Percentiles rank a stretch among this genome's conserved stretches.
Evolutionary conservation across 2,888 invertebrate species (phyloP).

Genomic region (Drosophila paramelanica): DNA sequence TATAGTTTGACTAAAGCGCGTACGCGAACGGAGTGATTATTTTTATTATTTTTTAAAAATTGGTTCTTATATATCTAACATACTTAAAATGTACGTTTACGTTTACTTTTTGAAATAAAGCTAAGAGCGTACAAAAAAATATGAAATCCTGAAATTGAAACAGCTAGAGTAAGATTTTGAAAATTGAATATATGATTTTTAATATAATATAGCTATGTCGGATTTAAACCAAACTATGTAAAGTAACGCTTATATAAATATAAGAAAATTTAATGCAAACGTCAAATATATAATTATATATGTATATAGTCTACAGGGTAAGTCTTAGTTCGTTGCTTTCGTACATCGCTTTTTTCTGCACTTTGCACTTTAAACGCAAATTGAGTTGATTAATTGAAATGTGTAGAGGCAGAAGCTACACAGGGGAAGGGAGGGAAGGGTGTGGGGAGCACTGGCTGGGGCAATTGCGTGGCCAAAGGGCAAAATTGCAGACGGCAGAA

Average conservation of each 20-base stretch:
- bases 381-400: constrained; percentile 80
- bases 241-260: neutral
- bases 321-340: neutral
- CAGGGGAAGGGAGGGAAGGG: neutral
- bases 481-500: constrained; percentile 79
- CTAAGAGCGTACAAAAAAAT: too few species aligned
- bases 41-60: too few species aligned
- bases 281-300: neutral
- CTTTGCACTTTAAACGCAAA: constrained; percentile 69
- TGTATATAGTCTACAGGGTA: constrained; percentile 2
- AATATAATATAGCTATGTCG: too few species aligned
- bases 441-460: constrained; percentile 5
- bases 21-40: too few species aligned
- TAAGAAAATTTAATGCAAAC: neutral
- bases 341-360: constrained; percentile 8
- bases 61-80: too few species aligned
- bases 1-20: too few species aligned
- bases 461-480: constrained; percentile 72
- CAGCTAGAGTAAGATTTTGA: too few species aligned
- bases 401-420: constrained; percentile 29
- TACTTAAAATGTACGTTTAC: too few species aligned
- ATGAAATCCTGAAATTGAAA: too few species aligned
- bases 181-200: too few species aligned
- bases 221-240: too few species aligned
- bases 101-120: too few species aligned